These are phyloP conservation scores for Sisor rabdophorus DNA, from an alignment of 2,113 vertebrate species.

Conservation along the genomic window DNA sequence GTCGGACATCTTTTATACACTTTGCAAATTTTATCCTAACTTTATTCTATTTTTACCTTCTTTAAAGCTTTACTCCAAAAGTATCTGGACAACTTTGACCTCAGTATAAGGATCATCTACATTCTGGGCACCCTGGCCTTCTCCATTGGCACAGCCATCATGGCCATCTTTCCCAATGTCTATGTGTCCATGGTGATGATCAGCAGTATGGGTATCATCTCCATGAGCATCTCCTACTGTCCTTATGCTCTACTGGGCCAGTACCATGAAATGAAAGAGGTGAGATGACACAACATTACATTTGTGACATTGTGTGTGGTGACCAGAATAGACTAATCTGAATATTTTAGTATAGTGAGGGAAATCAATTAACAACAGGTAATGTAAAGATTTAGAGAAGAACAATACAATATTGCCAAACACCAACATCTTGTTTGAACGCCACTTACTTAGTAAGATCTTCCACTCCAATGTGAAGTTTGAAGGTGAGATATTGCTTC, in stretches of 20 bases:
- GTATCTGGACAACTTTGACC: slow-evolving; percentile 92
- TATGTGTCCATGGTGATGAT: slow-evolving; percentile 96
- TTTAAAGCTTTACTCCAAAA: slow-evolving; percentile 88
- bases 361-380: no score
- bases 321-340: no score
- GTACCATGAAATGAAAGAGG: slow-evolving; percentile 94
- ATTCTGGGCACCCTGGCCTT: slow-evolving; percentile 92
- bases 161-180: slow-evolving; percentile 93
- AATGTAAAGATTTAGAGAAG: no score
- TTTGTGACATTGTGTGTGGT: not conserved
- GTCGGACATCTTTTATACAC: not conserved
- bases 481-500: no score
- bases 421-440: no score
- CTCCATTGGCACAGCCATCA: slow-evolving; percentile 85
- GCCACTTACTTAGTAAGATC: no score
- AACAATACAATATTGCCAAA: no score
- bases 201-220: slow-evolving; percentile 97
- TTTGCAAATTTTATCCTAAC: not conserved
- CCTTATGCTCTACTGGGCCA: slow-evolving; percentile 94
- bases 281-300: slow-evolving; percentile 50
- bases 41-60: not conserved
- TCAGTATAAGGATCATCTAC: slow-evolving; percentile 94
- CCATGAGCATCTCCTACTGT: slow-evolving; percentile 98
- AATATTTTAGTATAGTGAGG: no score
- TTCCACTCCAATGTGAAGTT: no score